Percentiles rank a stretch among this genome's conserved stretches.
Conservation (phyloP, 2,888 invertebrate genomes). For the Lydus trimaculatus region DNA sequence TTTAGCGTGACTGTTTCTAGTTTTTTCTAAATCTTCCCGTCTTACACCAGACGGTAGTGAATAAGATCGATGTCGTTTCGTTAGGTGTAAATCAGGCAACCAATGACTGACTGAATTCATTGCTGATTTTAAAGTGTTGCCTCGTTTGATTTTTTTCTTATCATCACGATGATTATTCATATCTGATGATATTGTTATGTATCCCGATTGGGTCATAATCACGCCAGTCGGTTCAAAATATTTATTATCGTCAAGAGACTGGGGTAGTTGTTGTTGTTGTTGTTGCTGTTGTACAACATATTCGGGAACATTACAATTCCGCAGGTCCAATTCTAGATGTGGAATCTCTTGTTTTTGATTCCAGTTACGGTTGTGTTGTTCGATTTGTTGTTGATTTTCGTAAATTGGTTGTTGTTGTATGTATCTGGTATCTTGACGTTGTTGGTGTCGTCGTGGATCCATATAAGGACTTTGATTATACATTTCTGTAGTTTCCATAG, state of each 20-base stretch:
- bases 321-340: slow-evolving; percentile 59
- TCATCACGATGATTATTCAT: slow-evolving; percentile 59
- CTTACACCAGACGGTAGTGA: slow-evolving; percentile 79
- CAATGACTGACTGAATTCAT: slow-evolving; percentile 83
- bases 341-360: slow-evolving; percentile 59
- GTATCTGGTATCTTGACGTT: slow-evolving; percentile 36
- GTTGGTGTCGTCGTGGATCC: slow-evolving; percentile 50
- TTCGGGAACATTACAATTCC: slow-evolving; percentile 65
- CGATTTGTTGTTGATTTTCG: slow-evolving; percentile 51
- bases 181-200: slow-evolving; percentile 75
- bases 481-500: slow-evolving; percentile 66
- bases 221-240: slow-evolving; percentile 67
- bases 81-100: slow-evolving; percentile 81
- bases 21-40: slow-evolving; percentile 64
- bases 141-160: slow-evolving; percentile 74
- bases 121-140: slow-evolving; percentile 76
- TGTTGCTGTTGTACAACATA: slow-evolving; percentile 57
- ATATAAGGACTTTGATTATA: slow-evolving; percentile 60
- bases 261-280: slow-evolving; percentile 39
- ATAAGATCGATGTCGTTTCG: slow-evolving; percentile 80
- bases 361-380: slow-evolving; percentile 52
- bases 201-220: slow-evolving; percentile 81
- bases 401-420: slow-evolving; percentile 47
- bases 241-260: slow-evolving; percentile 38
- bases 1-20: slow-evolving; percentile 51